Evolutionary conservation across 2,888 invertebrate species (phyloP).

Genomic region (Tanypteryx hageni): DNA sequence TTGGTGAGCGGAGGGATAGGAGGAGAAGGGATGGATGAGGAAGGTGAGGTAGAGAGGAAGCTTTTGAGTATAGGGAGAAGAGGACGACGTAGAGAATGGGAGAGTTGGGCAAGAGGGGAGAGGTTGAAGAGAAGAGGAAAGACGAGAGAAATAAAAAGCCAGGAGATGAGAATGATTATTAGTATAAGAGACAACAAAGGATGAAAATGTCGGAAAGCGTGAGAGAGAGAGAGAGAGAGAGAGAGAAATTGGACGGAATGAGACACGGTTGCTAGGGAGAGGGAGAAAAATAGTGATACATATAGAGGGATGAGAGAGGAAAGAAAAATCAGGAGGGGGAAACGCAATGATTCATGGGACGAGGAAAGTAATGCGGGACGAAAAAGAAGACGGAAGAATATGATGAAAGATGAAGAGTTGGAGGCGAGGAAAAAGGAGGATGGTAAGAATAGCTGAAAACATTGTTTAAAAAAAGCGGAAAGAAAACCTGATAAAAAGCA

Average conservation of each 20-base stretch:
- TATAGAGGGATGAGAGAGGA: not conserved
- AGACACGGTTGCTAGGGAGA: not conserved
- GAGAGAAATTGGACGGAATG: not conserved
- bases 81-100: no score
- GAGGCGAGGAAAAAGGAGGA: not conserved
- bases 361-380: not conserved
- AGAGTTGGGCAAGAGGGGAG: not conserved
- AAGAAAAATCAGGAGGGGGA: not conserved
- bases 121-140: not conserved
- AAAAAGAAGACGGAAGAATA: not conserved
- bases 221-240: not conserved
- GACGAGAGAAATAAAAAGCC: not conserved
- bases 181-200: not conserved
- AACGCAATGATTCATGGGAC: not conserved
- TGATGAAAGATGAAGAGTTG: not conserved
- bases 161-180: not conserved
- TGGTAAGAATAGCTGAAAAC: not conserved
- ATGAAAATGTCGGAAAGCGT: not conserved
- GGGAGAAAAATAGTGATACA: not conserved
- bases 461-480: not conserved
- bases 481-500: not conserved
- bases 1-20: not conserved
- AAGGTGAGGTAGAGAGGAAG: no score
- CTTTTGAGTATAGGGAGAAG: no score
- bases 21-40: not conserved